Base-by-base conservation (phyloP, 1,140 invertebrate species). In the Stegodyphus mimosarum region DNA sequence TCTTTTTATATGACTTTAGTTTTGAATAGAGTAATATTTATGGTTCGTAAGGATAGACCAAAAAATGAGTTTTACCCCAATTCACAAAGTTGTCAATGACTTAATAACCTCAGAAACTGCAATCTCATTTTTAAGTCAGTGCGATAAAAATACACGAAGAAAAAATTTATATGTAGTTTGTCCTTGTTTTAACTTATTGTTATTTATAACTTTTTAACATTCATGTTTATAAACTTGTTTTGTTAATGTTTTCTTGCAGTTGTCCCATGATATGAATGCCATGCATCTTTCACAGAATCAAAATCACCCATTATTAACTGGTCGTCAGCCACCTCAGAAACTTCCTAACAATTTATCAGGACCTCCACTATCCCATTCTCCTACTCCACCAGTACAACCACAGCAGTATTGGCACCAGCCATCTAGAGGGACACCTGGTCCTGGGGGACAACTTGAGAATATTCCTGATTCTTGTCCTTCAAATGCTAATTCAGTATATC, bases 381-480 rank as follows among this genome's bases (percentile, higher is more conserved):
- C 80, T 13, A 84, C 10, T 49, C 52, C 63, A 9, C 13, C 50
- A 13, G 15, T 49, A 13, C 66, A 80, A 3, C 71, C 64, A 18
- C 73, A 76, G n/a, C 77, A 73, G 17, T 84, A 84, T 50, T 84
- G 81, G 81, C 81, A 84, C 18, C 81, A 84, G 10, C 70, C 78
- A 17, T 63, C 80, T 52, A 64, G 81, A 13, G 6, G 55, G 6
- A 60, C 81, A 13, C 81, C 18, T n/a, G 9, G 17, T 9, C 33
- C 72, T 50, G 53, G 15, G 7, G 52, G 17, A 17, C n/a, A 13
- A 5, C 33, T 17, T 55, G 49, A 69, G 49, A 67, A 75, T 49
- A 72, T 73, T 60, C 72, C 81, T 49, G 66, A 66, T 49, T 52
- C 48, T 33, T 73, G 49, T 66, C n/a, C 60, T 33, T 33, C 52